These are phyloP conservation scores for Acanthoscelides obtectus DNA, from an alignment of 2,888 invertebrate species.

Conservation along the genomic window DNA sequence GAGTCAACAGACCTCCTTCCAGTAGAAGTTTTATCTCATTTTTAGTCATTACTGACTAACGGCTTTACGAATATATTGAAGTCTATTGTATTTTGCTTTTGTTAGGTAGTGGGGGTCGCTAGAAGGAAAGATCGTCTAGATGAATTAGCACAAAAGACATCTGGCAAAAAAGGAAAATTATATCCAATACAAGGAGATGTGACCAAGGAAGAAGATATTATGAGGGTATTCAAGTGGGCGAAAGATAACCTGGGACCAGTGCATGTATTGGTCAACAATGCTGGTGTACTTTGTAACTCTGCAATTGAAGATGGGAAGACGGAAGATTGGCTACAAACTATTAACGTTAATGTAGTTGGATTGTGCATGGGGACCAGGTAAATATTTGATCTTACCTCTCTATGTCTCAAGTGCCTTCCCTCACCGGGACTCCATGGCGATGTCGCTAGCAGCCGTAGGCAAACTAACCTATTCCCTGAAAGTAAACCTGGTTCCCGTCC, in stretches of 20 bases:
- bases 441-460: too few relatives aligned
- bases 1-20: too few relatives aligned
- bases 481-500: too few relatives aligned
- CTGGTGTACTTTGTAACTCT: constrained; percentile 18
- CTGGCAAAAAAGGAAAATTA: constrained; percentile 26
- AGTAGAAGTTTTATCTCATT: too few relatives aligned
- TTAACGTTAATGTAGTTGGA: constrained; percentile 24
- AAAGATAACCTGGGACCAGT: constrained; percentile 30
- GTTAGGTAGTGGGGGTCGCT: constrained; percentile 22
- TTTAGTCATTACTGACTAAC: too few relatives aligned
- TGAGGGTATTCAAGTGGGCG: constrained; percentile 29
- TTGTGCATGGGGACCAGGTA: constrained; percentile 15
- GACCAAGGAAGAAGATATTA: constrained; percentile 29
- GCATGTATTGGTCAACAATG: constrained; percentile 31
- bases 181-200: constrained; percentile 27
- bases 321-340: constrained; percentile 10
- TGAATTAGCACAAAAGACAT: constrained; percentile 17
- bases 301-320: constrained; percentile 20
- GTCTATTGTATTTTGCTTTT: background rate
- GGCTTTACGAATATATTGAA: too few relatives aligned
- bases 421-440: too few relatives aligned
- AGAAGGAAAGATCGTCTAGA: constrained; percentile 26
- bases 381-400: too few relatives aligned
- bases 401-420: too few relatives aligned
- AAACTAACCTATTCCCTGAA: too few relatives aligned